Conservation (phyloP, 2,888 invertebrate species). For the Polylopha cassiicola region DNA sequence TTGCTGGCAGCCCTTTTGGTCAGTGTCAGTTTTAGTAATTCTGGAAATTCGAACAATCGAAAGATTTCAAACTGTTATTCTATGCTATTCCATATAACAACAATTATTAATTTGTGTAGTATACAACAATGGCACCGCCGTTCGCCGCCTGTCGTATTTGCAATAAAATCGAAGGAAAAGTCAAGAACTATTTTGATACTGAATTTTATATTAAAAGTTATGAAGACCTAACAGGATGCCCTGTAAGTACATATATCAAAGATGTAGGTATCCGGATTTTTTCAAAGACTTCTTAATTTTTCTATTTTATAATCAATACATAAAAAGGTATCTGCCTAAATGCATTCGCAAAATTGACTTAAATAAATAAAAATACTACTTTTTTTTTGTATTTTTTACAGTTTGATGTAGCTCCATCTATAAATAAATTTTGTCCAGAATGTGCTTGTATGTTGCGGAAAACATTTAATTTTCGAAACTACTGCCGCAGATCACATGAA, state of each 20-base stretch:
- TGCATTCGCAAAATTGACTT: no score
- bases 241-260: not conserved
- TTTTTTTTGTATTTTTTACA: not conserved
- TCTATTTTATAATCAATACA: no score
- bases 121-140: constrained; percentile 12
- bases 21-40: no score
- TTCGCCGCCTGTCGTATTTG: constrained; percentile 18
- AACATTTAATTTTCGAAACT: not conserved
- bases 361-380: no score
- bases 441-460: constrained; percentile 1
- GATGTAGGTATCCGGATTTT: not conserved
- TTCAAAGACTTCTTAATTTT: no score
- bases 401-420: constrained; percentile 1
- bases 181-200: constrained; percentile 7
- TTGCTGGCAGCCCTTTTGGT: no score
- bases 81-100: not conserved
- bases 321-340: no score
- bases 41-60: no score
- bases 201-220: constrained; percentile 1
- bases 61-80: no score
- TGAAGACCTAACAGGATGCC: constrained; percentile 1
- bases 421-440: constrained; percentile 2
- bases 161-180: constrained; percentile 9
- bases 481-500: not conserved
- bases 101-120: not conserved